Conservation (phyloP, 2,797 vertebrate genomes). For the Decapterus maruadsi region DNA sequence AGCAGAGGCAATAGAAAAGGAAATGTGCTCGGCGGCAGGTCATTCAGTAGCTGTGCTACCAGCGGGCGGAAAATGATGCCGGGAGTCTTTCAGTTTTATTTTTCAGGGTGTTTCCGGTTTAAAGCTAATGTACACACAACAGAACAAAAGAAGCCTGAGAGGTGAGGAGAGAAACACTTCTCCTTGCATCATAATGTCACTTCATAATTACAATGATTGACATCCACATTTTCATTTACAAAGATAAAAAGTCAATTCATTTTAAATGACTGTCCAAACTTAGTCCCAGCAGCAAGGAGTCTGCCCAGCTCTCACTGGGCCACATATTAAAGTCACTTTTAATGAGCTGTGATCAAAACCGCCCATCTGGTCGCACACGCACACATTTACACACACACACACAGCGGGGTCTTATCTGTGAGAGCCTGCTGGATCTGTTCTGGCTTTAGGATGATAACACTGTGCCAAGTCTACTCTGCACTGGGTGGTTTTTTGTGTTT, state of each 20-base stretch:
- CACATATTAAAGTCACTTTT: slow-evolving; percentile 40
- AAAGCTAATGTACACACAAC: background rate
- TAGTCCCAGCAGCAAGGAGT: background rate
- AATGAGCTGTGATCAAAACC: slow-evolving; percentile 43
- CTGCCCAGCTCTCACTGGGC: slow-evolving; percentile 5
- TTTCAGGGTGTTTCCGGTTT: background rate
- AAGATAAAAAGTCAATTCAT: background rate
- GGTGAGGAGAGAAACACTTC: background rate
- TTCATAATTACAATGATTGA: background rate
- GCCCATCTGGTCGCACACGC: slow-evolving; percentile 38
- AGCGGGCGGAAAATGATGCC: background rate
- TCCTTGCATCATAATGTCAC: no score
- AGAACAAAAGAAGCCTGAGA: background rate
- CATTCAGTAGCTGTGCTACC: background rate
- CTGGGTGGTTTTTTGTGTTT: slow-evolving; percentile 54
- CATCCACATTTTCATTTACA: no score
- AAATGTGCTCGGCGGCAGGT: slow-evolving; percentile 25
- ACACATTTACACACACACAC: background rate
- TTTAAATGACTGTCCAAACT: background rate
- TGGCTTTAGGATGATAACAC: slow-evolving; percentile 66
- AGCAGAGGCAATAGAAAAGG: slow-evolving; percentile 42
- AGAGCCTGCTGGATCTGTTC: slow-evolving; percentile 57
- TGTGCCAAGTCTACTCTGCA: slow-evolving; percentile 32
- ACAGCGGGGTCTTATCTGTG: slow-evolving; percentile 69
- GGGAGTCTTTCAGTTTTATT: background rate